Evolutionary conservation across 2,888 invertebrate species (phyloP).

Genomic region (Mesochorus sp.): DNA sequence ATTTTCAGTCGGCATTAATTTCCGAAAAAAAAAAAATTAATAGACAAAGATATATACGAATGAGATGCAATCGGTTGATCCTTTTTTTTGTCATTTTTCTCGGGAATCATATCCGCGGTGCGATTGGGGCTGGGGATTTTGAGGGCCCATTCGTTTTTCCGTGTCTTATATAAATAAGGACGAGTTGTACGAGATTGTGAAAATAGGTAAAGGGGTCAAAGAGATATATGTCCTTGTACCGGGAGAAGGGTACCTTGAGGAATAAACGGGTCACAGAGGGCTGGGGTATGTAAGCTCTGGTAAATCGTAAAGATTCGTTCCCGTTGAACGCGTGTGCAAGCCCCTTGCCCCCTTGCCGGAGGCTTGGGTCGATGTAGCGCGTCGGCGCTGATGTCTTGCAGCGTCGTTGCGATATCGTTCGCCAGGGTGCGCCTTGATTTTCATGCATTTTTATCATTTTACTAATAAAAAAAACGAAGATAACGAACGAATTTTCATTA

Average conservation of each 20-base stretch:
- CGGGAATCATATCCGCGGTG: too few relatives aligned
- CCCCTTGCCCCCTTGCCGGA: too few relatives aligned
- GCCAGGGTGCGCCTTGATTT: conserved; percentile 31
- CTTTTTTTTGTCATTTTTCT: too few relatives aligned
- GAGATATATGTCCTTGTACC: neutral
- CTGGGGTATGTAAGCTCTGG: too few relatives aligned
- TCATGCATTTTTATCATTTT: too few relatives aligned
- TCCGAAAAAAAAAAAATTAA: neutral
- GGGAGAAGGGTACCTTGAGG: conserved; percentile 12
- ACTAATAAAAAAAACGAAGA: too few relatives aligned
- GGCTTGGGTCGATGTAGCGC: conserved; percentile 78
- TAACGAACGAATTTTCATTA: neutral
- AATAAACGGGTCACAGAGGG: conserved; percentile 41
- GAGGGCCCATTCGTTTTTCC: neutral
- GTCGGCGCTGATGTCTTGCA: conserved; percentile 70
- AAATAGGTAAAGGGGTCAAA: neutral
- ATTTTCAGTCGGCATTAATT: neutral
- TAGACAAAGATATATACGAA: too few relatives aligned
- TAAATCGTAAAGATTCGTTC: too few relatives aligned
- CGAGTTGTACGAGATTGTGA: too few relatives aligned
- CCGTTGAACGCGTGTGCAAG: too few relatives aligned
- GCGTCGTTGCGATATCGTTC: conserved; percentile 32
- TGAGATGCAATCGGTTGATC: too few relatives aligned
- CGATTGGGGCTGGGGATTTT: too few relatives aligned
- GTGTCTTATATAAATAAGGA: neutral